Percentiles rank a stretch among this genome's conserved stretches.
Conservation (phyloP, 2,888 invertebrate species). For the Eupsilia transversa region DNA sequence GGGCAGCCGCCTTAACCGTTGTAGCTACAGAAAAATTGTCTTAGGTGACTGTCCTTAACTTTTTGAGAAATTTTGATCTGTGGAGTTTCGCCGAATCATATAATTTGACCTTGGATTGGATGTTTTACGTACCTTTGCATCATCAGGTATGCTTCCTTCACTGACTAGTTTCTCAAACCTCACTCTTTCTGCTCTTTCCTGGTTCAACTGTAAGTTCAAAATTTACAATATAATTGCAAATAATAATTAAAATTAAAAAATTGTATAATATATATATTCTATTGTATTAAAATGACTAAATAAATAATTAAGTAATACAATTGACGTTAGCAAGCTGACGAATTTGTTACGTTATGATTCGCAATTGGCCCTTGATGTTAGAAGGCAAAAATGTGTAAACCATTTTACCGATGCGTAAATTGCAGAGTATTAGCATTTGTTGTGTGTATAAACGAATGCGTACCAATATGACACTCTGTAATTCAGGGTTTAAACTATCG, state of each 20-base stretch:
- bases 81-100: not conserved
- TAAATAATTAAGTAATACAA: not conserved
- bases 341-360: conserved; percentile 7
- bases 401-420: conserved; percentile 2
- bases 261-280: too few relatives aligned
- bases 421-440: conserved; percentile 1
- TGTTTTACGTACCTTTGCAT: conserved; percentile 93
- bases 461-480: too few relatives aligned
- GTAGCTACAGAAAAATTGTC: too few relatives aligned
- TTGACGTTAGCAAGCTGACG: conserved; percentile 35
- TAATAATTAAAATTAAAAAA: not conserved
- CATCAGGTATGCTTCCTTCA: conserved; percentile 97
- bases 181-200: conserved; percentile 95
- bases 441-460: too few relatives aligned
- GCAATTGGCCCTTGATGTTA: conserved; percentile 35
- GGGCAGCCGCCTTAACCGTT: too few relatives aligned
- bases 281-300: not conserved
- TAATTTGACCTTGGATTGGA: not conserved
- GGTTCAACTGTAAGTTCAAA: conserved; percentile 88
- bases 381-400: conserved; percentile 7
- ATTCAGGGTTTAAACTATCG: too few relatives aligned
- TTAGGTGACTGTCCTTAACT: too few relatives aligned
- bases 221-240: not conserved
- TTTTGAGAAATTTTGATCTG: too few relatives aligned
- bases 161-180: conserved; percentile 96